Percentiles rank a stretch among this genome's conserved stretches.
Evolutionary conservation across 2,797 vertebrate species (phyloP).

Genomic region (Austrolebias charrua): DNA sequence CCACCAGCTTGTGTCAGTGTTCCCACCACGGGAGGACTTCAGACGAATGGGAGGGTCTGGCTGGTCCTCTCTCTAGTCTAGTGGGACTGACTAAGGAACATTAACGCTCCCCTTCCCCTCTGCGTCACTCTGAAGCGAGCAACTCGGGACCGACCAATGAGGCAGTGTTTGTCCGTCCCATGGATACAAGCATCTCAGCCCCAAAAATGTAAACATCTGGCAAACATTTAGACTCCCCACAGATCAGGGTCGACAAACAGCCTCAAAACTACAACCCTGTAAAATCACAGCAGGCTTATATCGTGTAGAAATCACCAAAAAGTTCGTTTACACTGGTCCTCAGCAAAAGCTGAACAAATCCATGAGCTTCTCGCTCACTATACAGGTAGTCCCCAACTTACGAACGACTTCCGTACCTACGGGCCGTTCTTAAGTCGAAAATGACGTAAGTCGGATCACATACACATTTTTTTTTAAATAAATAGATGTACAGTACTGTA

Average conservation of each 20-base stretch:
- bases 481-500: no score
- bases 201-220: slow-evolving; percentile 82
- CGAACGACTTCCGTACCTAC: no score
- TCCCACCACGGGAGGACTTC: slow-evolving; percentile 62
- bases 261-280: slow-evolving; percentile 7
- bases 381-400: no score
- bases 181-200: slow-evolving; percentile 68
- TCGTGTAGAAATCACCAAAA: slow-evolving; percentile 16
- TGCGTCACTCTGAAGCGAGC: slow-evolving; percentile 48
- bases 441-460: no score
- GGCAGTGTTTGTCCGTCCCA: slow-evolving; percentile 66
- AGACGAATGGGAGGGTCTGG: slow-evolving; percentile 50
- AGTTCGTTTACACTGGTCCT: slow-evolving; percentile 12
- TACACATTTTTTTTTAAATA: no score
- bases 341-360: not conserved
- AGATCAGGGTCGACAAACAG: slow-evolving; percentile 51
- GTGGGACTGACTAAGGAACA: slow-evolving; percentile 51
- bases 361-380: slow-evolving; percentile 8
- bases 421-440: no score
- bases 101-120: slow-evolving; percentile 54
- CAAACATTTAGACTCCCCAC: slow-evolving; percentile 74
- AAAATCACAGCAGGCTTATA: slow-evolving; percentile 7
- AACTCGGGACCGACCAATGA: slow-evolving; percentile 54
- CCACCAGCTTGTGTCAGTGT: slow-evolving; percentile 56
- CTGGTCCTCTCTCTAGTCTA: slow-evolving; percentile 67